Evolutionary conservation across 2,113 vertebrate species (phyloP).

Genomic region (Calidris pygmaea): DNA sequence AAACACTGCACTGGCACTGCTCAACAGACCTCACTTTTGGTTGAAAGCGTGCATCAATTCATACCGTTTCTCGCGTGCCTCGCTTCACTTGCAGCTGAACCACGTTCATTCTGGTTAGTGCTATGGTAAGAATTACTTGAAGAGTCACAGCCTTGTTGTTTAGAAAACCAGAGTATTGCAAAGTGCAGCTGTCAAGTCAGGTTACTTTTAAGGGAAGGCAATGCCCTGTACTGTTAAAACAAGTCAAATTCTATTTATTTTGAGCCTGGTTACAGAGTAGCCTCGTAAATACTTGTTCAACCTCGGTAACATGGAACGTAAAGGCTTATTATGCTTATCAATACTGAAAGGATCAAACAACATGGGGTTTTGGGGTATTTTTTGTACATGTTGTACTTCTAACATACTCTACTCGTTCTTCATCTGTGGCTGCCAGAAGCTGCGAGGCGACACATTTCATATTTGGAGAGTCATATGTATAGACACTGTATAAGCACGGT

Average conservation of each 20-base stretch:
- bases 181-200: not conserved
- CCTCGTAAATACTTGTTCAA: not conserved
- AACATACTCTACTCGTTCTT: not conserved
- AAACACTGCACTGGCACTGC: not conserved
- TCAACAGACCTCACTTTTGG: not conserved
- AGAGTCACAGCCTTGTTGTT: not conserved
- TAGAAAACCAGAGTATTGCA: not conserved
- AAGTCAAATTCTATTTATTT: not conserved
- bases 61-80: accelerated
- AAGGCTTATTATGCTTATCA: not conserved
- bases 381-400: not conserved
- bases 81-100: not conserved
- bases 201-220: not conserved
- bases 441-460: accelerated
- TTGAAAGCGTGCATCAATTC: not conserved
- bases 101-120: not conserved
- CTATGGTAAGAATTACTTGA: not conserved
- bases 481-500: not conserved
- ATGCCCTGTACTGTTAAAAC: not conserved
- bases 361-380: not conserved
- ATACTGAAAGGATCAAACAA: not conserved
- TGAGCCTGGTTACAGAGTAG: not conserved
- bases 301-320: accelerated
- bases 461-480: not conserved
- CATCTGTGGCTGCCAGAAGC: not conserved